Evolutionary conservation across 2,888 invertebrate genomes (phyloP).

Genomic region (Macaria notata): DNA sequence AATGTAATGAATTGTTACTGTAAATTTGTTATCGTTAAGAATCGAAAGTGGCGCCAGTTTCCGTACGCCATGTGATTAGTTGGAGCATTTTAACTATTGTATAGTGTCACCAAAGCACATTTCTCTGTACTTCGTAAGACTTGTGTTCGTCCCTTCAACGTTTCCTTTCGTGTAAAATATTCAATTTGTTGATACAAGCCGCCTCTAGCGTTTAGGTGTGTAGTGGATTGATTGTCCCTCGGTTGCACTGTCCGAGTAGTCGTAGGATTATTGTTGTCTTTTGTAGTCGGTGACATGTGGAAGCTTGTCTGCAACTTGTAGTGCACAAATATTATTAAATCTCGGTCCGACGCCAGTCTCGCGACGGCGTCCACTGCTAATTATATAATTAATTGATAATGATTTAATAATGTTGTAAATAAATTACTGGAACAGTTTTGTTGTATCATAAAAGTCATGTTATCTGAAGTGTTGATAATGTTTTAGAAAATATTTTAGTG

Average conservation of each 20-base stretch:
- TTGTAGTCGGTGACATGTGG: too few relatives aligned
- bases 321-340: slow-evolving; percentile 64
- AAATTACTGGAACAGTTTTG: slow-evolving; percentile 57
- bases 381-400: slow-evolving; percentile 29
- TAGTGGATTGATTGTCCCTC: slow-evolving; percentile 28
- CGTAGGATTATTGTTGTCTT: slow-evolving; percentile 53
- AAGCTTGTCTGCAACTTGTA: too few relatives aligned
- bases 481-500: slow-evolving; percentile 73
- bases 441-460: slow-evolving; percentile 61
- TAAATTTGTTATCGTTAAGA: slow-evolving; percentile 68
- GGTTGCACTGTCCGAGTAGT: slow-evolving; percentile 44
- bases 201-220: slow-evolving; percentile 41
- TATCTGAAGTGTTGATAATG: slow-evolving; percentile 68
- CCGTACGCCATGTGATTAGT: background rate
- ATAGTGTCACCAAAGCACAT: slow-evolving; percentile 31
- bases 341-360: too few relatives aligned
- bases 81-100: background rate
- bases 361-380: slow-evolving; percentile 31
- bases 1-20: slow-evolving; percentile 69
- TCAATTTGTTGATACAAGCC: slow-evolving; percentile 47
- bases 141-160: slow-evolving; percentile 20
- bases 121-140: slow-evolving; percentile 16
- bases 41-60: slow-evolving; percentile 44
- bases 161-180: slow-evolving; percentile 37
- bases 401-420: slow-evolving; percentile 41